These are phyloP conservation scores for Agrypnia vestita DNA, from an alignment of 1,140 invertebrate genomes.

Conservation along the genomic window DNA sequence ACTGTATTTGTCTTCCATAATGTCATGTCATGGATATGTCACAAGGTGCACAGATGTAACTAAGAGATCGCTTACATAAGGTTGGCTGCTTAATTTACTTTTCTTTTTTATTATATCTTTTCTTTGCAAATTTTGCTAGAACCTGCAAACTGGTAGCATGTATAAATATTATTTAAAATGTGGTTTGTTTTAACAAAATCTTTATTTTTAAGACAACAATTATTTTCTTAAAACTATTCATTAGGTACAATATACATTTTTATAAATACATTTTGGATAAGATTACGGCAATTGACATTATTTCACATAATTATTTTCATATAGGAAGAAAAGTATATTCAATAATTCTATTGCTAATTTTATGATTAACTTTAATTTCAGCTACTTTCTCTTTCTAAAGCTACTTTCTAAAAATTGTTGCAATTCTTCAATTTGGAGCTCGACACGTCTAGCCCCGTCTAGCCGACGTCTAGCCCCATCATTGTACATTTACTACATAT, in stretches of 20 bases:
- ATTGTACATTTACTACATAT: too few relatives aligned
- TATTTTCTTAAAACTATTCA: slow-evolving; percentile 28
- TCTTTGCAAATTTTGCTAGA: too few relatives aligned
- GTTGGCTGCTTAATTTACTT: too few relatives aligned
- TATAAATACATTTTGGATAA: slow-evolving; percentile 35
- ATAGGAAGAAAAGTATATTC: background rate
- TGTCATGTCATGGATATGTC: too few relatives aligned
- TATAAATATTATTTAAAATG: slow-evolving; percentile 1
- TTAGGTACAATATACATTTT: slow-evolving; percentile 45
- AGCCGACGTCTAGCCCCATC: too few relatives aligned
- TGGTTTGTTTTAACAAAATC: slow-evolving; percentile 35
- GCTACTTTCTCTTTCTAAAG: background rate
- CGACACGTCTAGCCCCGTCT: too few relatives aligned
- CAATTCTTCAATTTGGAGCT: too few relatives aligned
- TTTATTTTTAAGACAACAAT: slow-evolving; percentile 49
- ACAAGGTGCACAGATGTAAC: too few relatives aligned
- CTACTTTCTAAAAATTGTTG: background rate
- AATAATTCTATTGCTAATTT: background rate
- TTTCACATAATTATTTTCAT: slow-evolving; percentile 20
- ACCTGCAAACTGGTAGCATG: too few relatives aligned
- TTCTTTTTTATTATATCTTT: too few relatives aligned
- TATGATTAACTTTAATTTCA: background rate
- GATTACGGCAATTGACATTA: slow-evolving; percentile 24
- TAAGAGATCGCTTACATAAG: too few relatives aligned
- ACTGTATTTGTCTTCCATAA: too few relatives aligned